Percentiles rank a stretch among this genome's conserved stretches.
These are phyloP conservation scores for Lithophane leautieri DNA, from an alignment of 2,888 invertebrate species.

Conservation along the genomic window DNA sequence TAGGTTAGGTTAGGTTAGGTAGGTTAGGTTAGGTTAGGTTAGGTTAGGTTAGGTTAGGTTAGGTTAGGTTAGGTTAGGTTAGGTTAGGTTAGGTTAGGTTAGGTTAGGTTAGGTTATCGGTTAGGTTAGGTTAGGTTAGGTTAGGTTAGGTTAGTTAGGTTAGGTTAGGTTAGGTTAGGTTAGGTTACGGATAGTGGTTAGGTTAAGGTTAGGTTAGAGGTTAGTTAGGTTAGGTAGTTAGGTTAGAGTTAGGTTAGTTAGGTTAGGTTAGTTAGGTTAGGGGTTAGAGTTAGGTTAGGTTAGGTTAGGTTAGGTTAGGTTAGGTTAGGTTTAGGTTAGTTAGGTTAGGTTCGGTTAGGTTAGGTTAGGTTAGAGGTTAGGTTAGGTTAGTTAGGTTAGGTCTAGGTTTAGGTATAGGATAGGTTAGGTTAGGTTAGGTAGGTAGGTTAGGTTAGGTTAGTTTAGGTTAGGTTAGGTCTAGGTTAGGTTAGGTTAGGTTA, in stretches of 20 bases:
- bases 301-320: conserved; percentile 45
- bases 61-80: conserved; percentile 36
- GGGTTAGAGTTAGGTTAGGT: conserved; percentile 42
- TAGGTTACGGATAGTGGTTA: conserved; percentile 39
- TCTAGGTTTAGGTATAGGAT: background rate
- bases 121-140: too few species aligned
- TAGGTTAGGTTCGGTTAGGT: conserved; percentile 41
- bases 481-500: conserved; percentile 55
- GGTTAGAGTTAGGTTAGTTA: conserved; percentile 41
- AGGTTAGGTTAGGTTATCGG: too few species aligned
- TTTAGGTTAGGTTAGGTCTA: conserved; percentile 18
- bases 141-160: too few species aligned
- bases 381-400: conserved; percentile 9
- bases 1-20: conserved; percentile 40
- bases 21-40: conserved; percentile 23
- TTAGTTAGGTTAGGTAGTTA: conserved; percentile 36
- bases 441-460: background rate
- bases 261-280: conserved; percentile 44
- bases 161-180: conserved; percentile 34
- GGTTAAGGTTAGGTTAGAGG: conserved; percentile 29
- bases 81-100: conserved; percentile 25
- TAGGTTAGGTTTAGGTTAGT: conserved; percentile 44
- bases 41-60: conserved; percentile 25
- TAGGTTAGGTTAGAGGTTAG: conserved; percentile 28
- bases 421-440: conserved; percentile 6